Evolutionary conservation across 2,113 vertebrate genomes (phyloP), one percentile per base, ranked within the genome.

Genomic region (Neodontobutis hainanensis): DNA sequence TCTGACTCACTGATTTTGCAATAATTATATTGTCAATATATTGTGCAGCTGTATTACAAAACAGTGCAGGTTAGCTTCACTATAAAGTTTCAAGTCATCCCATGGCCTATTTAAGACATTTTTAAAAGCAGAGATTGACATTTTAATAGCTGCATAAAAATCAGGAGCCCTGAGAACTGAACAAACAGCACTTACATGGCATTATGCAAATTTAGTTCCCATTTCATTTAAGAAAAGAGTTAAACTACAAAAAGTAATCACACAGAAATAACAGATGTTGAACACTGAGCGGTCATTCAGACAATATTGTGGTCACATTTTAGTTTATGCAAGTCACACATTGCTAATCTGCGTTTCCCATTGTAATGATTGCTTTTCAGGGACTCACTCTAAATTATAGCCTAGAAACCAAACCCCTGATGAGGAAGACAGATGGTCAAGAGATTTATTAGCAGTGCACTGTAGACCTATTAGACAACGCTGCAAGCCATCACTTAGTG

Each of bases 371-470:
- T 60, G 32, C 42, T 60, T 73, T 57, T 70, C 35, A 36, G 51
- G 36, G 16, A 56, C 61, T 74, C 11, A n/a, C 11, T 45, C 14
- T 34, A 44, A 47, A 56, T 65, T 36, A 62, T 38, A 11, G 8
- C 34, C 8, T 49, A 59, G 0, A 59, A 73, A 32, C 11, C 11
- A 56, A n/a, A 61, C 38, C 48, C 63, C 48, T 55, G 38, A 48
- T 8, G 12, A 71, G 46, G 78, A 48, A 45, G 45, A 56, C 48
- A 72, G 61, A 65, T 64, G 46, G 62, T 48, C n/a, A 7, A 45
- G 19, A 69, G 64, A n/a, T 80, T 59, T 77, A 70, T 60, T 38
- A 15, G 10, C 5, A 9, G 34, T 56, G 55, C 8, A 42, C 8
- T 11, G 55, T 32, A 53, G 68, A 76, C 68, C 34, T 66, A 4